Evolutionary conservation across 1,140 invertebrate genomes (phyloP).

Genomic region (Drosophila tropicalis): DNA sequence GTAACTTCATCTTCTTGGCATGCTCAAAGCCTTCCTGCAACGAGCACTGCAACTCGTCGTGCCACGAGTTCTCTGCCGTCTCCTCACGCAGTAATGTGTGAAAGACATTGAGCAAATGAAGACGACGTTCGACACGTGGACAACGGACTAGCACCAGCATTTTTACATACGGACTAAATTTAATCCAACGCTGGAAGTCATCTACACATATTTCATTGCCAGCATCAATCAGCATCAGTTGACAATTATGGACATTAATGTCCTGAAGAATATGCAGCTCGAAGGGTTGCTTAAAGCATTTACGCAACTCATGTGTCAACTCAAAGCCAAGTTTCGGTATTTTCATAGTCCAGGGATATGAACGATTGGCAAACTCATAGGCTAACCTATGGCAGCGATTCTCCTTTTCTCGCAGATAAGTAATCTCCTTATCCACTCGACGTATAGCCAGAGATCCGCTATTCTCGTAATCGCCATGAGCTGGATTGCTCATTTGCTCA

Average conservation of each 20-base stretch:
- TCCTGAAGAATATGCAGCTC: slow-evolving; percentile 48
- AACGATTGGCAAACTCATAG: slow-evolving; percentile 62
- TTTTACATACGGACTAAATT: slow-evolving; percentile 60
- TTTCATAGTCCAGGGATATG: slow-evolving; percentile 72
- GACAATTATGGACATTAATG: slow-evolving; percentile 51
- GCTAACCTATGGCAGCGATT: slow-evolving; percentile 59
- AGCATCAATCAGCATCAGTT: slow-evolving; percentile 69
- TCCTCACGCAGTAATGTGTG: slow-evolving; percentile 57
- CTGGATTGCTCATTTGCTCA: neutral
- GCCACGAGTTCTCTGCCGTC: slow-evolving; percentile 48
- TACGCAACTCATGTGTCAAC: slow-evolving; percentile 33
- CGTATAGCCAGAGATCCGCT: slow-evolving; percentile 32
- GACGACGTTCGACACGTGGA: slow-evolving; percentile 42
- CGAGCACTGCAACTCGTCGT: slow-evolving; percentile 59
- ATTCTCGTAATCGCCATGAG: neutral
- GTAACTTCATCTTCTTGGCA: slow-evolving; percentile 37
- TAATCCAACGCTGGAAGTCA: slow-evolving; percentile 65
- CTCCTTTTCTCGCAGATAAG: slow-evolving; percentile 13
- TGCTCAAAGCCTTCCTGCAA: slow-evolving; percentile 38
- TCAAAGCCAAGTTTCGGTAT: slow-evolving; percentile 41
- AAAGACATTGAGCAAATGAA: slow-evolving; percentile 59
- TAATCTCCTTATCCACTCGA: slow-evolving; percentile 36
- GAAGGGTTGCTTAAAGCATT: slow-evolving; percentile 36
- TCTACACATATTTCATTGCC: slow-evolving; percentile 47
- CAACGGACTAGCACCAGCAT: slow-evolving; percentile 59